Conservation (phyloP, 2,888 invertebrate genomes). For the Archips xylosteana region DNA sequence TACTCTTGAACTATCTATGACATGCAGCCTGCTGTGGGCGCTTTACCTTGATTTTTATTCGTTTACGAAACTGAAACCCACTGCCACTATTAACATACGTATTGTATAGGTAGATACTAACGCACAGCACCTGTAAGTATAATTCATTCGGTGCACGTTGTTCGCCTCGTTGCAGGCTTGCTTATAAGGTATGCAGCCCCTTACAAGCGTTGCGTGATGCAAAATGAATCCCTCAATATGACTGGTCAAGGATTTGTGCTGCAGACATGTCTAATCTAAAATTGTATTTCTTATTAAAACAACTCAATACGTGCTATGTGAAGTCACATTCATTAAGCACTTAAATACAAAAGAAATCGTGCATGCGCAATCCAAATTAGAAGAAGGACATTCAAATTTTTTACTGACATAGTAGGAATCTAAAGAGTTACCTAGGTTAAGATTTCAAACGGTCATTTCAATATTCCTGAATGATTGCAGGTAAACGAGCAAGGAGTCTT, state of each 20-base stretch:
- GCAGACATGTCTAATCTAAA: neutral
- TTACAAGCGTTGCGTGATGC: neutral
- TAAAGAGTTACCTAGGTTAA: neutral
- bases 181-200: neutral
- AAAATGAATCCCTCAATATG: neutral
- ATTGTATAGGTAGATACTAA: too few relatives aligned
- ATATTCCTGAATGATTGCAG: constrained; percentile 64
- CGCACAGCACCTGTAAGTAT: neutral
- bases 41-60: too few relatives aligned
- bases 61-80: neutral
- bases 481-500: constrained; percentile 91
- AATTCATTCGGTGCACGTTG: neutral
- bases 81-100: neutral
- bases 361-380: too few relatives aligned
- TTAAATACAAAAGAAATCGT: too few relatives aligned
- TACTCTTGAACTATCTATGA: too few relatives aligned
- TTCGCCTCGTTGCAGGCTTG: neutral
- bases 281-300: neutral
- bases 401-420: neutral
- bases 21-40: too few relatives aligned
- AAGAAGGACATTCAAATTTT: too few relatives aligned
- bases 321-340: too few relatives aligned
- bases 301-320: too few relatives aligned
- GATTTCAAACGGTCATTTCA: neutral
- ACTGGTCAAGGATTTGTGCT: neutral